These are phyloP conservation scores for Ardeotis arabs DNA, from an alignment of 2,113 vertebrate genomes.

Conservation along the genomic window DNA sequence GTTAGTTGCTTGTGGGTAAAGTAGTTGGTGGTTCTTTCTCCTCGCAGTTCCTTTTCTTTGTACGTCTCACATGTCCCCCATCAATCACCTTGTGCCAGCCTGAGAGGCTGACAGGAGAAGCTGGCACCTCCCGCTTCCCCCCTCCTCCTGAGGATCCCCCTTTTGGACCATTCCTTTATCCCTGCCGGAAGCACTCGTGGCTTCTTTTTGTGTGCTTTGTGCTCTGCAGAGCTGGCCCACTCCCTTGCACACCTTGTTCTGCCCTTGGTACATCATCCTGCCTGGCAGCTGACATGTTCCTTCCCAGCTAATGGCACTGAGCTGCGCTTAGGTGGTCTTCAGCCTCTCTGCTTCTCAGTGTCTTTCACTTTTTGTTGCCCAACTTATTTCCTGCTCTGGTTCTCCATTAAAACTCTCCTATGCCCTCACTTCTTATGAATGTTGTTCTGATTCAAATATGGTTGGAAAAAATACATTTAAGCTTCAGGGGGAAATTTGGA, in stretches of 20 bases:
- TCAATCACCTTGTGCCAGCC: not conserved
- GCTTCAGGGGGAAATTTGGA: not conserved
- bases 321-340: not conserved
- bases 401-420: not conserved
- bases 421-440: not conserved
- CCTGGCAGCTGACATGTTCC: not conserved
- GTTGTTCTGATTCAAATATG: not conserved
- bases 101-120: not conserved
- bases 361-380: not conserved
- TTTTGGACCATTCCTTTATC: not conserved
- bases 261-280: rapidly evolving
- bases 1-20: not conserved
- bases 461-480: not conserved
- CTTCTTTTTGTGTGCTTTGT: not conserved
- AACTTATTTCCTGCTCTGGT: not conserved
- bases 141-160: not conserved
- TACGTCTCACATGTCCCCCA: not conserved
- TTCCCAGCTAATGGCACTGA: rapidly evolving
- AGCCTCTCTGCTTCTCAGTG: not conserved
- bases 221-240: not conserved
- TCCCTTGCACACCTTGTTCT: not conserved
- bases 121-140: not conserved
- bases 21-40: not conserved
- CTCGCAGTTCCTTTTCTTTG: not conserved
- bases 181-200: not conserved